Evolutionary conservation across 2,888 invertebrate species (phyloP).

Genomic region (Timema podura): DNA sequence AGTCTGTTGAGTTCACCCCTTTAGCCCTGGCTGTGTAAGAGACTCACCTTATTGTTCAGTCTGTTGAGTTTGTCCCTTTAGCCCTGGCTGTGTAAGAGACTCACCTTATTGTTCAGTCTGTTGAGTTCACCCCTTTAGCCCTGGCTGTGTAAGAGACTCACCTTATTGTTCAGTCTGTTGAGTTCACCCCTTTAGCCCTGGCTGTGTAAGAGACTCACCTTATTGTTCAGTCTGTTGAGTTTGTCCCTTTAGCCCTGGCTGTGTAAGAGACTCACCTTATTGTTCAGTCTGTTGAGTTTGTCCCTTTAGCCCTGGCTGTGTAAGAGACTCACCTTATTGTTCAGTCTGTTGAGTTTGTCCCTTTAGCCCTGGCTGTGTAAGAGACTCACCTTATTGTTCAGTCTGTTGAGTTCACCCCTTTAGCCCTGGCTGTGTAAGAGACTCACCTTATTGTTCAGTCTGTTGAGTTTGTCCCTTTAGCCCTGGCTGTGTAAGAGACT

Average conservation of each 20-base stretch:
- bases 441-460: constrained; percentile 24
- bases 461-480: too few species aligned
- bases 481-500: background rate
- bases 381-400: background rate
- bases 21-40: background rate
- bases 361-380: background rate
- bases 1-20: constrained; percentile 48
- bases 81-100: constrained; percentile 11
- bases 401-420: background rate
- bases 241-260: too few species aligned
- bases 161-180: background rate
- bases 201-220: constrained; percentile 21
- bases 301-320: background rate
- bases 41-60: background rate
- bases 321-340: constrained; percentile 23
- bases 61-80: background rate
- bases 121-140: too few species aligned
- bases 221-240: constrained; percentile 43
- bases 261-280: background rate
- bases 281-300: background rate
- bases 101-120: constrained; percentile 22
- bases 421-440: background rate
- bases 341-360: constrained; percentile 46
- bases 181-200: background rate
- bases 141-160: constrained; percentile 3